Conservation (phyloP, 2,888 invertebrate genomes). For the Drosophila flavopinicola region DNA sequence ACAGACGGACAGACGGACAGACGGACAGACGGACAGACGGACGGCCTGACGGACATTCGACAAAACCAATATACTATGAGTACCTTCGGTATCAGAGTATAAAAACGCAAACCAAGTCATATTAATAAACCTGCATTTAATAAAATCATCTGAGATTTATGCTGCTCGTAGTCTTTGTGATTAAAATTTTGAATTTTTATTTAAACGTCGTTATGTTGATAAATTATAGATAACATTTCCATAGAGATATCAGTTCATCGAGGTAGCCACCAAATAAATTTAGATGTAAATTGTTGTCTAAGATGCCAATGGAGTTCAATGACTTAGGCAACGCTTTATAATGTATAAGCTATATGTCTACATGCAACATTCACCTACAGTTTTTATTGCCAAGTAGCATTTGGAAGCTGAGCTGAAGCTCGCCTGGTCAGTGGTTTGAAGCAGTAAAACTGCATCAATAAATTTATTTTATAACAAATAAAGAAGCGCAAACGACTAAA, state of each 20-base stretch:
- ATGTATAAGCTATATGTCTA: conserved; percentile 3
- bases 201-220: neutral
- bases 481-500: conserved; percentile 38
- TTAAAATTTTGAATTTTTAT: neutral
- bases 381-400: conserved; percentile 32
- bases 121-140: conserved; percentile 4
- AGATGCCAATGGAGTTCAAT: conserved; percentile 29
- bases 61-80: no score
- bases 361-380: conserved; percentile 38
- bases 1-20: no score
- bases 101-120: neutral
- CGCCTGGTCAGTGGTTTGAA: conserved; percentile 9
- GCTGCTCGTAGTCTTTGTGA: neutral
- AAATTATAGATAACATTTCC: neutral
- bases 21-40: no score
- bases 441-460: conserved; percentile 39
- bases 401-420: conserved; percentile 11
- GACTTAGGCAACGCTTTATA: conserved; percentile 16
- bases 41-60: no score
- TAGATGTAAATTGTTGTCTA: conserved; percentile 15
- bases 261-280: no score
- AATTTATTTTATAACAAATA: conserved; percentile 49
- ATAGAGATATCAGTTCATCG: neutral
- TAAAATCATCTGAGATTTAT: neutral
- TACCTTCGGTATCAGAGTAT: no score